Base-by-base conservation (phyloP, 2,888 invertebrate genomes). In the Tromatobia lineatoria region DNA sequence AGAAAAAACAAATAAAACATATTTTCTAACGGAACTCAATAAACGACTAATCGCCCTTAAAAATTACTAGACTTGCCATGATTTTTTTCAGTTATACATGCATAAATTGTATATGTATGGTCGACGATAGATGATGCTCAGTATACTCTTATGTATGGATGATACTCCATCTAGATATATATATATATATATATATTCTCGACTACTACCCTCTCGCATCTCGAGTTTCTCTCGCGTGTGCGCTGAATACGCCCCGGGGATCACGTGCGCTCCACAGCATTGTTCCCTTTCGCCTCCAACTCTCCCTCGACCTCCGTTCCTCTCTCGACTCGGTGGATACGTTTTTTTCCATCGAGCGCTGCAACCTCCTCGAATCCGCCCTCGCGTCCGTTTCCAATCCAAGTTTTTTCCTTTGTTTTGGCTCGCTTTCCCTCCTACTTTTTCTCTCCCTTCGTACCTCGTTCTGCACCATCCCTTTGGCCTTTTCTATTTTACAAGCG, bases 401-500 rank as follows among this genome's bases (percentile, higher is more conserved):
- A 64, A 64, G 38, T 38, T 64, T 64, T 64, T 38, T n/a, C 38
- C 67, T 67, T 79, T 77, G 80, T 78, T 82, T 78, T 80, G 25
- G 29, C 20, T 71, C 75, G 50, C 59, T 71, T 77, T 73, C 73
- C 64, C 77, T 57, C 52, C 59, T 61, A 23, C 50, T 74, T 81
- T 61, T 80, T 74, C 79, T 69, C 66, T 47, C 59, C 64, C n/a
- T 38, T 52, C 80, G 38, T 34, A 70, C 25, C 54, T 67, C 42
- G 42, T 64, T 23, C 67, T 20, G 29, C 61, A 67, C n/a, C 50
- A 50, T 77, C 78, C 75, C 82, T 71, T 50, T 61, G 80, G 80
- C 75, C 69, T 83, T 83, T 75, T 84, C 85, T 86, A 71, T 78
- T 89, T 89, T 89, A 89, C 88, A 89, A 89, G 87, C 87, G 86